Evolutionary conservation across 2,888 invertebrate species (phyloP).

Genomic region (Conchocele bisecta): DNA sequence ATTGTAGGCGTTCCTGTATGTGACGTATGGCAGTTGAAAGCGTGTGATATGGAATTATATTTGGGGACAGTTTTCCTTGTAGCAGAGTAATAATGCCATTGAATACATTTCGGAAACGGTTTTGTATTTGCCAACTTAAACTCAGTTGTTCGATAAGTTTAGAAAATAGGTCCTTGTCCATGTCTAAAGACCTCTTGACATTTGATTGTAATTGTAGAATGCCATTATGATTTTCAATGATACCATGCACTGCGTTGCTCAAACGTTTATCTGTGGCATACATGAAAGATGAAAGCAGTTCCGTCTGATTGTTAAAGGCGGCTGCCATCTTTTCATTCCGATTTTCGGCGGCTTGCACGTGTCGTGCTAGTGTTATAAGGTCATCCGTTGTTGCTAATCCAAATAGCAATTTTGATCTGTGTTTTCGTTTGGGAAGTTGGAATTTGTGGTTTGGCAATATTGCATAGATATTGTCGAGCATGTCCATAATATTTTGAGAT

Average conservation of each 20-base stretch:
- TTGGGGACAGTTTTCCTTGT: not conserved
- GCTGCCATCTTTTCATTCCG: no score
- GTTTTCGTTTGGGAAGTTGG: not conserved
- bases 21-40: not conserved
- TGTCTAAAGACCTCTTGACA: no score
- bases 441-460: not conserved
- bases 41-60: not conserved
- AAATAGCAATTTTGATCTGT: not conserved
- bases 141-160: not conserved
- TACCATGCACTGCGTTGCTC: no score
- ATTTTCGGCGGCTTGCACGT: no score
- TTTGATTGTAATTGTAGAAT: no score
- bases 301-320: no score
- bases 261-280: no score
- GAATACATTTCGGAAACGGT: not conserved
- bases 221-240: no score
- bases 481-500: not conserved
- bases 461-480: not conserved
- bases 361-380: no score
- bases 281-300: no score
- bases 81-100: not conserved
- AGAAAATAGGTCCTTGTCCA: no score
- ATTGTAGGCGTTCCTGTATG: not conserved
- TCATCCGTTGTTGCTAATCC: not conserved
- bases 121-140: not conserved